Evolutionary conservation across 2,113 vertebrate genomes (phyloP).

Genomic region (Chaenogobius annularis): DNA sequence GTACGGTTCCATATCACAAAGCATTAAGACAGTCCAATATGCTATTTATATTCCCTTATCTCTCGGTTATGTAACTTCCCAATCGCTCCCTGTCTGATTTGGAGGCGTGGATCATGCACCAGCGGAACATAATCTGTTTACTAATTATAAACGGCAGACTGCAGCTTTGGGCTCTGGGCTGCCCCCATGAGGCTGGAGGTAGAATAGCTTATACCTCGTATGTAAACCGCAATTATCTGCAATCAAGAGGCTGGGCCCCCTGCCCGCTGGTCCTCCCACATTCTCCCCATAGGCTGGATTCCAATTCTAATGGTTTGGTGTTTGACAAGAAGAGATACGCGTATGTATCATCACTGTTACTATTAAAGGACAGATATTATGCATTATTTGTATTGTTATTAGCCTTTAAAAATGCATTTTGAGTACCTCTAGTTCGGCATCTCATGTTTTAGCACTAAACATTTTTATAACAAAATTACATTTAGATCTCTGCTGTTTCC

Average conservation of each 20-base stretch:
- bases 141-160: constrained; percentile 66
- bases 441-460: too few species aligned
- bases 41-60: constrained; percentile 39
- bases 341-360: too few species aligned
- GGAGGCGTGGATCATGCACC: constrained; percentile 22
- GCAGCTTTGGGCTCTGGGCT: constrained; percentile 19
- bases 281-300: constrained; percentile 24
- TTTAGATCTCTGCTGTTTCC: too few species aligned
- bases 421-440: too few species aligned
- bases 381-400: too few species aligned
- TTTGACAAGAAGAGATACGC: too few species aligned
- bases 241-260: constrained; percentile 57
- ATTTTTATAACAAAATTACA: too few species aligned
- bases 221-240: constrained; percentile 69
- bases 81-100: constrained; percentile 34
- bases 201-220: constrained; percentile 32
- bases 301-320: too few species aligned
- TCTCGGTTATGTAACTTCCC: constrained; percentile 32
- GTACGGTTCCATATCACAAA: neutral
- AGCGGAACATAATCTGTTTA: constrained; percentile 54
- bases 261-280: constrained; percentile 37
- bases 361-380: too few species aligned
- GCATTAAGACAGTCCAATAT: constrained; percentile 10
- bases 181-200: constrained; percentile 37
- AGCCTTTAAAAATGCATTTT: too few species aligned